Conservation (phyloP, 2,888 invertebrate genomes). For the Caenorhabditis afra region DNA sequence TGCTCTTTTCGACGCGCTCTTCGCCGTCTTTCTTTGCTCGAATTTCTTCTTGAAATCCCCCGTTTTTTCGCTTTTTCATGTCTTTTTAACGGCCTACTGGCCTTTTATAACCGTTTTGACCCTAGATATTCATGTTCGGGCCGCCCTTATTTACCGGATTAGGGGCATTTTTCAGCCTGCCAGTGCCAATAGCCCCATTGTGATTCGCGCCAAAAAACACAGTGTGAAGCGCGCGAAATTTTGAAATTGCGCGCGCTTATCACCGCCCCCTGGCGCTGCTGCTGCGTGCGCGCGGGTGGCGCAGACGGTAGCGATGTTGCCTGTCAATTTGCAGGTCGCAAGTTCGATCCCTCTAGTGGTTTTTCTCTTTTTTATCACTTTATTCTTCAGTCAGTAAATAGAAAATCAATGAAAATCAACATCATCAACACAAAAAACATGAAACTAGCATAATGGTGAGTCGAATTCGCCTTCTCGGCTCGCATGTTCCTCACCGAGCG, state of each 20-base stretch:
- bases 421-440: too few relatives aligned
- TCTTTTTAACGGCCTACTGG: conserved; percentile 43
- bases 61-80: conserved; percentile 16
- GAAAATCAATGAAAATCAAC: too few relatives aligned
- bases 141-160: conserved; percentile 33
- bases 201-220: conserved; percentile 26
- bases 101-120: conserved; percentile 19
- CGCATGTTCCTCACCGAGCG: conserved; percentile 43
- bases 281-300: too few relatives aligned
- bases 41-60: conserved; percentile 3
- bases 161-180: conserved; percentile 36
- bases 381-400: too few relatives aligned
- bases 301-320: too few relatives aligned
- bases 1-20: conserved; percentile 18
- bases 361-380: too few relatives aligned
- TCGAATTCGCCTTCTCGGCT: conserved; percentile 13
- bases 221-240: conserved; percentile 26
- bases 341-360: too few relatives aligned
- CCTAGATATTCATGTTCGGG: conserved; percentile 34
- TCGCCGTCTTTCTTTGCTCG: conserved; percentile 15
- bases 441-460: too few relatives aligned
- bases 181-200: conserved; percentile 29
- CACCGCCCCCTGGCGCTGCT: too few relatives aligned
- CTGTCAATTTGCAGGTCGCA: too few relatives aligned
- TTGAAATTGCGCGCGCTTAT: neutral